Evolutionary conservation across 2,797 vertebrate species (phyloP).

Genomic region (Falco berigora): DNA sequence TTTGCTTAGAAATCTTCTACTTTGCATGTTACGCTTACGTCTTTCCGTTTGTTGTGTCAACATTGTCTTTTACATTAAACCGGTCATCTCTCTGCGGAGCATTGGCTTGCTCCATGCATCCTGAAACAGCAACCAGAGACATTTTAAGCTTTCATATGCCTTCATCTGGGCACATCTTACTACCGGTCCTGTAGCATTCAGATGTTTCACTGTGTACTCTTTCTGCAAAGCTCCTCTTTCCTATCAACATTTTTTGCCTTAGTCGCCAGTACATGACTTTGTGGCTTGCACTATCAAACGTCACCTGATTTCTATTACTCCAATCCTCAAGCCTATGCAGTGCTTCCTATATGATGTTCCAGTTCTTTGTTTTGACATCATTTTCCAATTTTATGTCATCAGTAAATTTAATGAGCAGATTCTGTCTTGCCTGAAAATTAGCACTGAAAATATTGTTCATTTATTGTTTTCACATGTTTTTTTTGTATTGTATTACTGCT

Average conservation of each 20-base stretch:
- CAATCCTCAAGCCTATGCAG: background rate
- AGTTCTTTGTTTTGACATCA: background rate
- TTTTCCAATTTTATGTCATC: background rate
- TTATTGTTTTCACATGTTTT: background rate
- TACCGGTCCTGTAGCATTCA: background rate
- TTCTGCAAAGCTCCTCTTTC: background rate
- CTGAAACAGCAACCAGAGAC: background rate
- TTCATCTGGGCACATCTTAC: background rate
- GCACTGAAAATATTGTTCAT: background rate
- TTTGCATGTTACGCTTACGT: background rate
- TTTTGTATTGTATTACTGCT: background rate
- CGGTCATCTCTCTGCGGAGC: rapidly evolving
- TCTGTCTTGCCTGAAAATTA: background rate
- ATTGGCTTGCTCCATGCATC: background rate
- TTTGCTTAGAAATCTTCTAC: background rate
- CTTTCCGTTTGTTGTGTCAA: background rate
- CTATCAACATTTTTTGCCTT: background rate
- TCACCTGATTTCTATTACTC: background rate
- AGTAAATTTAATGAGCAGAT: background rate
- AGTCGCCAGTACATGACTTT: background rate
- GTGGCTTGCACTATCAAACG: background rate
- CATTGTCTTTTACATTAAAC: background rate
- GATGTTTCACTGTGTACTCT: background rate
- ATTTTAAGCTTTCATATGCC: background rate
- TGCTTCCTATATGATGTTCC: background rate